Percentiles rank a stretch among this genome's conserved stretches.
These are phyloP conservation scores for Caranx ignobilis DNA, from an alignment of 2,113 vertebrate species.

Conservation along the genomic window DNA sequence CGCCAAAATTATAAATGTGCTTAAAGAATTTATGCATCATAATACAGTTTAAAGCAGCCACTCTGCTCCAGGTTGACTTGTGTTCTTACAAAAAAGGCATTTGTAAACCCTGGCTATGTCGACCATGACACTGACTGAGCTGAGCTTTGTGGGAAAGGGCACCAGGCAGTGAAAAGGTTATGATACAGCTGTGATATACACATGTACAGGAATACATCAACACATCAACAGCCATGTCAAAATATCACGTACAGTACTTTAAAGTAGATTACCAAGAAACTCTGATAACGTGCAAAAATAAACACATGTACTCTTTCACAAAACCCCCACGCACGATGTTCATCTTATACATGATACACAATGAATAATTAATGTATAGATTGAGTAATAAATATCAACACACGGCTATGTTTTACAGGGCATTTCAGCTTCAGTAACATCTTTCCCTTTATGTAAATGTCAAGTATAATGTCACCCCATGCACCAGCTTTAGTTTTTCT, in stretches of 20 bases:
- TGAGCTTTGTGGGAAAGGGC: constrained; percentile 24
- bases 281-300: constrained; percentile 76
- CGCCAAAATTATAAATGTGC: constrained; percentile 37
- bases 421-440: constrained; percentile 18
- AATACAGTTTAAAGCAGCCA: constrained; percentile 48
- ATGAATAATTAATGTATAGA: constrained; percentile 77
- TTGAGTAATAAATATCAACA: constrained; percentile 80
- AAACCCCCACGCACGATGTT: constrained; percentile 74
- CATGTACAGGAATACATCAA: constrained; percentile 74
- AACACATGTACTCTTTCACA: constrained; percentile 73
- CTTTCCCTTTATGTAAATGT: constrained; percentile 50
- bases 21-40: constrained; percentile 32
- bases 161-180: constrained; percentile 71
- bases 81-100: constrained; percentile 37
- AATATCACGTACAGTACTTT: constrained; percentile 73
- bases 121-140: constrained; percentile 19
- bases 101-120: constrained; percentile 32
- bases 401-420: constrained; percentile 56
- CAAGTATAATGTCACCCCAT: constrained; percentile 55
- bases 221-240: constrained; percentile 74
- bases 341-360: constrained; percentile 78
- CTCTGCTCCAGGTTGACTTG: constrained; percentile 32
- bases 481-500: constrained; percentile 39
- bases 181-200: constrained; percentile 70
- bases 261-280: constrained; percentile 72